Evolutionary conservation across 2,113 vertebrate species (phyloP).

Genomic region (Platichthys stellatus): DNA sequence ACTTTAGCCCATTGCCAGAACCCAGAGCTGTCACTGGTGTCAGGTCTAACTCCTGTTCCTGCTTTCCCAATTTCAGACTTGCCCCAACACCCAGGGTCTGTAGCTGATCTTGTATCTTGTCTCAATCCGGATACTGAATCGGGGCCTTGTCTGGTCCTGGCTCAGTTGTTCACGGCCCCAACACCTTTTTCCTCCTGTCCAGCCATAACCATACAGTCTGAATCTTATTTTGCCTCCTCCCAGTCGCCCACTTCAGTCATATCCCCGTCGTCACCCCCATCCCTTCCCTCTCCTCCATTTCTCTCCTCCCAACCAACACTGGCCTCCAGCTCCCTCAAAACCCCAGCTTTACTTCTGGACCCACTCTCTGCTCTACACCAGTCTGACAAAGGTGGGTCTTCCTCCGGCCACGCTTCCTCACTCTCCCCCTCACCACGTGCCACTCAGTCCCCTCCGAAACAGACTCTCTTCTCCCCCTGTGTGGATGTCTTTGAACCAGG

Average conservation of each 20-base stretch:
- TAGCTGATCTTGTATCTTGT: slow-evolving; percentile 11
- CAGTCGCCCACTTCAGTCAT: slow-evolving; percentile 22
- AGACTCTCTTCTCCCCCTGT: slow-evolving; percentile 83
- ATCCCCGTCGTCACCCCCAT: not conserved
- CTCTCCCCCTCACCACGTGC: slow-evolving; percentile 67
- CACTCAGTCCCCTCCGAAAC: slow-evolving; percentile 74
- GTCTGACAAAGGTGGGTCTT: slow-evolving; percentile 50
- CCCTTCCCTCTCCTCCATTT: slow-evolving; percentile 8
- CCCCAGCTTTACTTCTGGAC: slow-evolving; percentile 62
- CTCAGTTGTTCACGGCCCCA: slow-evolving; percentile 6
- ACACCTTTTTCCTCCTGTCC: slow-evolving; percentile 39
- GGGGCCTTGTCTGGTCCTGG: not conserved
- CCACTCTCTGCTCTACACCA: slow-evolving; percentile 61
- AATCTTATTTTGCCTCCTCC: slow-evolving; percentile 2
- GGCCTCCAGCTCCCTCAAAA: slow-evolving; percentile 23
- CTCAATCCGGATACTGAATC: not conserved
- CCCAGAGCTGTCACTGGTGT: slow-evolving; percentile 20
- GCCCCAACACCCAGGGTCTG: not conserved
- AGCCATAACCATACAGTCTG: slow-evolving; percentile 59
- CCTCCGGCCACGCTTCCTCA: slow-evolving; percentile 53
- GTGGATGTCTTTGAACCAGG: slow-evolving; percentile 81
- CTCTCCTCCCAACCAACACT: slow-evolving; percentile 5
- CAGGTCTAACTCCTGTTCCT: not conserved
- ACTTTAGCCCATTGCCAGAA: slow-evolving; percentile 3
- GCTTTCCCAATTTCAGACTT: not conserved